Evolutionary conservation across 2,797 vertebrate genomes (phyloP).

Genomic region (Enteromius fasciolatus): DNA sequence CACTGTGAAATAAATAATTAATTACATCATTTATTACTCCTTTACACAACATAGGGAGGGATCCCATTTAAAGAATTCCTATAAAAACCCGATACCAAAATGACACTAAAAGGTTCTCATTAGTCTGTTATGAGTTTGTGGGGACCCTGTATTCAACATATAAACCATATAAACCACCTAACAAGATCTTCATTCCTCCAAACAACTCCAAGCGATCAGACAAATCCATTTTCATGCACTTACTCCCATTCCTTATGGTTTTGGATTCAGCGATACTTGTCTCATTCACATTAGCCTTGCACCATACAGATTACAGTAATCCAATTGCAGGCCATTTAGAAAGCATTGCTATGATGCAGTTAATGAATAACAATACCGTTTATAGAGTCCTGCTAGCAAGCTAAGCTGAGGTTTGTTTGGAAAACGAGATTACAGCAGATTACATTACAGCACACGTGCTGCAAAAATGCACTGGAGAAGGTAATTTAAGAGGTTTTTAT

Average conservation of each 20-base stretch:
- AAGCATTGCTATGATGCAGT: constrained; percentile 57
- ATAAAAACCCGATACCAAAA: constrained; percentile 28
- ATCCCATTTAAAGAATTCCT: background rate
- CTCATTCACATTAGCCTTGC: constrained; percentile 51
- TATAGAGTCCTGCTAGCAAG: constrained; percentile 13
- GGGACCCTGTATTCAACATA: constrained; percentile 15
- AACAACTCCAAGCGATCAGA: constrained; percentile 44
- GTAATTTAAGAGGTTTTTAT: constrained; percentile 24
- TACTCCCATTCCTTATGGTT: constrained; percentile 42
- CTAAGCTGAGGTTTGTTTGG: constrained; percentile 33
- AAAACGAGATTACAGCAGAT: constrained; percentile 26
- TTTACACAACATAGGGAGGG: background rate
- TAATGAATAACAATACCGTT: constrained; percentile 64
- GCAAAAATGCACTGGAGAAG: constrained; percentile 12
- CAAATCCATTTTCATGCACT: constrained; percentile 54
- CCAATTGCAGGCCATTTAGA: constrained; percentile 60
- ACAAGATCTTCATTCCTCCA: constrained; percentile 33
- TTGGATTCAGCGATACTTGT: constrained; percentile 44
- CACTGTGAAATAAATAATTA: background rate
- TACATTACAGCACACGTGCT: background rate
- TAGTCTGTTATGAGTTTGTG: constrained; percentile 32
- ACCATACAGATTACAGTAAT: constrained; percentile 63
- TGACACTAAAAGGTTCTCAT: constrained; percentile 42
- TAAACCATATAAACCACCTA: constrained; percentile 30
- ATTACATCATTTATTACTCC: background rate